Percentiles rank a stretch among this genome's conserved stretches.
These are phyloP conservation scores for Macaria notata DNA, from an alignment of 2,888 invertebrate genomes.

Conservation along the genomic window DNA sequence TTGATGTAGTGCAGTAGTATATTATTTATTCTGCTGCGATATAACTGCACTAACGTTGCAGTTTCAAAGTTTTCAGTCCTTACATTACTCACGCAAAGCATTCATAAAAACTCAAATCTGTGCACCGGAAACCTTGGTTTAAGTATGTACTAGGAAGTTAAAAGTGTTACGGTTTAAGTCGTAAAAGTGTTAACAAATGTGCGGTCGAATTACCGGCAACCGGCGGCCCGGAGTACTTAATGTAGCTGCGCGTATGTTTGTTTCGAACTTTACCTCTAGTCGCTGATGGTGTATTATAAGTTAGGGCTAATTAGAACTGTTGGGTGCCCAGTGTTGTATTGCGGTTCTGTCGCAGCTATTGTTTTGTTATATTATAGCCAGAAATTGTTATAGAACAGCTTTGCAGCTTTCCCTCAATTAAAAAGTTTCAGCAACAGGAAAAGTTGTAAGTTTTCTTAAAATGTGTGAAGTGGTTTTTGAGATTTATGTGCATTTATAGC, in stretches of 20 bases:
- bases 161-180: slow-evolving; percentile 23
- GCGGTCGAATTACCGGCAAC: slow-evolving; percentile 38
- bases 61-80: not conserved
- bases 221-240: slow-evolving; percentile 30
- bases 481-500: no score
- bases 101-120: slow-evolving; percentile 10
- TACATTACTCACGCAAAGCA: not conserved
- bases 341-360: not conserved
- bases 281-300: slow-evolving; percentile 42
- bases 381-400: no score
- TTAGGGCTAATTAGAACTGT: slow-evolving; percentile 43
- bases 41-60: no score
- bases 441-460: no score
- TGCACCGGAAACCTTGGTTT: slow-evolving; percentile 15
- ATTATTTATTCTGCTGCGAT: no score
- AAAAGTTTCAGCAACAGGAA: no score
- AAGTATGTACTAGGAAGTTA: slow-evolving; percentile 8
- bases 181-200: slow-evolving; percentile 39
- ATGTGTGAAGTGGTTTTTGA: no score
- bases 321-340: slow-evolving; percentile 32
- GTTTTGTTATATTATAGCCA: no score
- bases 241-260: slow-evolving; percentile 32
- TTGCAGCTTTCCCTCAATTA: no score
- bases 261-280: slow-evolving; percentile 36
- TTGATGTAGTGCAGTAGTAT: no score